Evolutionary conservation across 2,113 vertebrate species (phyloP).

Genomic region (Synodontis membranacea): DNA sequence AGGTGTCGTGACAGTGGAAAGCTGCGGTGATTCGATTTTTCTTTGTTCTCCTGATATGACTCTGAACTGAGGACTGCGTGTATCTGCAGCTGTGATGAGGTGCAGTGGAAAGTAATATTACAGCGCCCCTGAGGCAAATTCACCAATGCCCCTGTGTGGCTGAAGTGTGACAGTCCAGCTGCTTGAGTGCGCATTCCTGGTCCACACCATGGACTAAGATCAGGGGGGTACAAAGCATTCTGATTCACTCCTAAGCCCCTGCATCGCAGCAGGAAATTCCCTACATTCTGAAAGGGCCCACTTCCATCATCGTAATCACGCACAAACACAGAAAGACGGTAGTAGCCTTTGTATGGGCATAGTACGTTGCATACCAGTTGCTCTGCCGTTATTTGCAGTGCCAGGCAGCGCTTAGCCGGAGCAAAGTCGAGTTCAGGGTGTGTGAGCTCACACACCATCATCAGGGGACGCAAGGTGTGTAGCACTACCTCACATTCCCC

Average conservation of each 20-base stretch:
- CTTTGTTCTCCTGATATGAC: conserved; percentile 19
- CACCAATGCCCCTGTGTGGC: conserved; percentile 69
- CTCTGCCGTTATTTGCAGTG: conserved; percentile 71
- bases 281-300: conserved; percentile 68
- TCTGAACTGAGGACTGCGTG: conserved; percentile 62
- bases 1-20: conserved; percentile 67
- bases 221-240: conserved; percentile 70
- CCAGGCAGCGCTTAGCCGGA: conserved; percentile 71
- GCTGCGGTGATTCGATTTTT: neutral
- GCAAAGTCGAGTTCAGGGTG: conserved; percentile 63
- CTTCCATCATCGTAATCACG: conserved; percentile 68
- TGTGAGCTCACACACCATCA: conserved; percentile 69
- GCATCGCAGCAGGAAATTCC: conserved; percentile 75
- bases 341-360: conserved; percentile 72
- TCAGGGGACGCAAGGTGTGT: conserved; percentile 67
- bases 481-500: conserved; percentile 65
- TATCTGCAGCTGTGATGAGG: conserved; percentile 52
- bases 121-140: conserved; percentile 74
- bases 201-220: conserved; percentile 71
- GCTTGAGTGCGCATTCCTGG: conserved; percentile 69
- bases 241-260: conserved; percentile 51
- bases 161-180: conserved; percentile 71
- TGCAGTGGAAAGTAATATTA: conserved; percentile 74
- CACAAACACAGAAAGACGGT: conserved; percentile 74
- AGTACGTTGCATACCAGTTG: conserved; percentile 73